phyloP scores from a whole-genome alignment of 2,888 invertebrate species.

The Plusia festucae region DNA sequence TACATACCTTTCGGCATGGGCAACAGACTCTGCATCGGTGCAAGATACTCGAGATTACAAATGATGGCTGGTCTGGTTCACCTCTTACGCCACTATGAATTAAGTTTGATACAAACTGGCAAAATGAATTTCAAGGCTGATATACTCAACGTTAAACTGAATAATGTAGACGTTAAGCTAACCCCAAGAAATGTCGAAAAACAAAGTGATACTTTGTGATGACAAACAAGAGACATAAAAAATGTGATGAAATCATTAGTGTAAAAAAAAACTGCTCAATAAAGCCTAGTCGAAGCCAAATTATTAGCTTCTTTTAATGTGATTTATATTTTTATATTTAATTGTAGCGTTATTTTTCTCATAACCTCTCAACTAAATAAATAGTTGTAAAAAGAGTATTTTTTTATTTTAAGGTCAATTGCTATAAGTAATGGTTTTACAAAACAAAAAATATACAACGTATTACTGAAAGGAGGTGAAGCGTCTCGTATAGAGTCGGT shows the following conservation, averaged over 20 bases:
- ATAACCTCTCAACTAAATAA: too few relatives aligned
- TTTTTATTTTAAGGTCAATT: too few relatives aligned
- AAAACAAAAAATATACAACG: too few relatives aligned
- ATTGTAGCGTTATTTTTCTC: too few relatives aligned
- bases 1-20: slow-evolving; percentile 84
- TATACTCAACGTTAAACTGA: not conserved
- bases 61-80: slow-evolving; percentile 65
- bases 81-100: slow-evolving; percentile 62
- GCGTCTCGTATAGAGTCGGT: too few relatives aligned
- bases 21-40: slow-evolving; percentile 80
- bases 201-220: not conserved
- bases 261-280: too few relatives aligned
- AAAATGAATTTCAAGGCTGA: not conserved
- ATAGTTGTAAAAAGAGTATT: too few relatives aligned
- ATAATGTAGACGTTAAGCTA: not conserved
- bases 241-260: not conserved
- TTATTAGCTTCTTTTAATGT: too few relatives aligned
- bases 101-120: slow-evolving; percentile 53
- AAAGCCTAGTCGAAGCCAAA: too few relatives aligned
- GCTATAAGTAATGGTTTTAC: too few relatives aligned
- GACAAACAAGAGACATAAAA: not conserved
- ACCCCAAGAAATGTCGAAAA: not conserved
- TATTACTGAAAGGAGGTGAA: too few relatives aligned
- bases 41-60: slow-evolving; percentile 71
- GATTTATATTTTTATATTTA: too few relatives aligned